A percentile compares a stretch with the other conserved stretches of the same genome.
phyloP scores from a whole-genome alignment of 2,113 vertebrate genomes.

The Ptyas mucosa region DNA sequence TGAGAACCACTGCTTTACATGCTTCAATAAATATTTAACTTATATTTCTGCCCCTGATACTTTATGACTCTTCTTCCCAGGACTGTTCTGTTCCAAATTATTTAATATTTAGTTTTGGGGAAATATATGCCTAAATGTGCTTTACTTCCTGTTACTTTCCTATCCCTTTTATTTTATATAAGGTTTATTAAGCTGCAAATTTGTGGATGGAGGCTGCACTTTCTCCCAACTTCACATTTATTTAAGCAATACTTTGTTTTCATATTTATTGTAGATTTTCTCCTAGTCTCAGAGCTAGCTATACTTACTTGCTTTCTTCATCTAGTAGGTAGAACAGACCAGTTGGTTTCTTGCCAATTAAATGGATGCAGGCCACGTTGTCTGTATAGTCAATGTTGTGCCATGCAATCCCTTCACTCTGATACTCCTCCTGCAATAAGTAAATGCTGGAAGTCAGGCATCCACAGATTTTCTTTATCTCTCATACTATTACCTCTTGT shows the following conservation, averaged over 20 bases:
- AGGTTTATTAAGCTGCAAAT: neutral
- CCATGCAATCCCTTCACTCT: constrained; percentile 94
- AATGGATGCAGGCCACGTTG: constrained; percentile 95
- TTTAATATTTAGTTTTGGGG: neutral
- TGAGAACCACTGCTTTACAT: no score
- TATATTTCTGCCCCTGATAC: neutral
- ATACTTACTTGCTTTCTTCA: constrained; percentile 96
- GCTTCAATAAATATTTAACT: neutral
- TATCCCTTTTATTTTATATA: neutral
- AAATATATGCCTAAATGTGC: neutral
- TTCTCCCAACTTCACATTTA: neutral
- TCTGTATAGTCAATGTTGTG: constrained; percentile 98
- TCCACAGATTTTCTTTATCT: neutral
- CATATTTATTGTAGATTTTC: neutral
- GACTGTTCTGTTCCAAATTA: neutral
- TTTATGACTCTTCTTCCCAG: neutral
- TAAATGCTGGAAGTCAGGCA: constrained; percentile 11
- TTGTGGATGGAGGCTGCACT: neutral
- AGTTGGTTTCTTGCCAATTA: constrained; percentile 97
- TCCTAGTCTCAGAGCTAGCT: neutral
- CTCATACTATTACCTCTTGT: neutral
- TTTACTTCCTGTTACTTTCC: neutral
- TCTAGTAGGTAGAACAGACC: constrained; percentile 94
- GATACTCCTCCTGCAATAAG: constrained; percentile 87
- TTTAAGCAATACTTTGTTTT: neutral